Evolutionary conservation across 1,140 invertebrate species (phyloP).

Genomic region (Holcopasites calliopsidis): DNA sequence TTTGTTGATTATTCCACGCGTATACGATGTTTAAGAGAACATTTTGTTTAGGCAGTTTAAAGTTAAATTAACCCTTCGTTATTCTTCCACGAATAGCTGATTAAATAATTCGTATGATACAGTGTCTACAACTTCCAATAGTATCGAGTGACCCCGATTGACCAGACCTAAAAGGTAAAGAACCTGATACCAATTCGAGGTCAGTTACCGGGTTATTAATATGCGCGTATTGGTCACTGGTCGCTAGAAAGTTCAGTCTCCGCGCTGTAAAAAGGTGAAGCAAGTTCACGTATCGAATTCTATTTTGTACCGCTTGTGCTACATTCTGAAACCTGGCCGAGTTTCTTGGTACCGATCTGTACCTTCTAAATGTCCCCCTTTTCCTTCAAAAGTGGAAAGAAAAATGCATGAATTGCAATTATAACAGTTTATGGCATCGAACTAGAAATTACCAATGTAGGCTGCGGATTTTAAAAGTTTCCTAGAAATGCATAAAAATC

Average conservation of each 20-base stretch:
- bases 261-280: background rate
- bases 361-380: no score
- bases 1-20: no score
- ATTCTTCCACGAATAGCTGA: background rate
- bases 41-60: no score
- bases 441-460: no score
- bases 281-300: background rate
- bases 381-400: no score
- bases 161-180: background rate
- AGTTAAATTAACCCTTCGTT: no score
- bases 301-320: background rate
- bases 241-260: conserved; percentile 7
- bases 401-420: no score
- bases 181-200: background rate
- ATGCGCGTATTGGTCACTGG: background rate
- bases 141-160: background rate
- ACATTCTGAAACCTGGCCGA: background rate
- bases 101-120: background rate
- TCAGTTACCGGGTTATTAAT: conserved; percentile 9
- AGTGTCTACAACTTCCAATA: background rate
- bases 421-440: no score
- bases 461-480: no score
- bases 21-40: no score
- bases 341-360: background rate
- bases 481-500: no score